These are phyloP conservation scores for Apotomis betuletana DNA, from an alignment of 2,888 invertebrate genomes.

Conservation along the genomic window DNA sequence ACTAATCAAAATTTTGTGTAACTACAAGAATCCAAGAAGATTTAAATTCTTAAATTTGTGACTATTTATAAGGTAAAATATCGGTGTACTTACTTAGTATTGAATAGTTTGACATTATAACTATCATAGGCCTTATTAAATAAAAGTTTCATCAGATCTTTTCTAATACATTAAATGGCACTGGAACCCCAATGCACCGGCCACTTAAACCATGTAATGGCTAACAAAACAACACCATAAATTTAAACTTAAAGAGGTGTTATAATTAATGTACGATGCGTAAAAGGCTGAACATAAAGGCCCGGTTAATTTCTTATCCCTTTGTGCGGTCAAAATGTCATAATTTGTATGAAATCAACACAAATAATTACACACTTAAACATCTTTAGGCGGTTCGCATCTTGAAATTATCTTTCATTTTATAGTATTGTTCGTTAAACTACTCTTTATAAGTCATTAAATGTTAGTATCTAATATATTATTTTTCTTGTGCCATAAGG, in stretches of 20 bases:
- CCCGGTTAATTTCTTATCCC: conserved; percentile 69
- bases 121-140: not conserved
- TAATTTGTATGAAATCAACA: conserved; percentile 71
- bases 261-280: conserved; percentile 78
- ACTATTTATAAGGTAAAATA: no score
- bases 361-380: conserved; percentile 57
- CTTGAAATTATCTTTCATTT: conserved; percentile 27
- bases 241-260: conserved; percentile 81
- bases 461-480: not conserved
- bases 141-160: not conserved
- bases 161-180: conserved; percentile 6
- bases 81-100: no score
- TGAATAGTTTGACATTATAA: no score
- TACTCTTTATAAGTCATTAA: conserved; percentile 3
- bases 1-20: no score
- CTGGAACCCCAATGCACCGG: conserved; percentile 48
- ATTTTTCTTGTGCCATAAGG: not conserved
- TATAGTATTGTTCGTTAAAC: not conserved
- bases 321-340: conserved; percentile 71
- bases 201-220: conserved; percentile 68
- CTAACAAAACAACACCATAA: conserved; percentile 77
- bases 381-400: conserved; percentile 46
- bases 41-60: no score
- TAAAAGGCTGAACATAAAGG: conserved; percentile 73
- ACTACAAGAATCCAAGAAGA: no score